These are phyloP conservation scores for Meiosimyza decipiens DNA, from an alignment of 2,888 invertebrate species.

Conservation along the genomic window DNA sequence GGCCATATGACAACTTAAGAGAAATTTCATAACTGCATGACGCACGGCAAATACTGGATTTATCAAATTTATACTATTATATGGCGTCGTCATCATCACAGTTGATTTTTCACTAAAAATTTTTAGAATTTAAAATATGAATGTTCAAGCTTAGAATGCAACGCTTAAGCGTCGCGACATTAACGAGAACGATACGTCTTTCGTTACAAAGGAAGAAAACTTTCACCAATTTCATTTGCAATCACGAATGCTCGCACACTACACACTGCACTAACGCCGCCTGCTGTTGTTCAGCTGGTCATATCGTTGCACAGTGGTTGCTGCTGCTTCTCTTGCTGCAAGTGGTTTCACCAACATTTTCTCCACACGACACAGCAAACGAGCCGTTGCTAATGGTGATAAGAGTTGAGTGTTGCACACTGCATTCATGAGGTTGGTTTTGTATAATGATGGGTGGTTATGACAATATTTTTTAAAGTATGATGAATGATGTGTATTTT, in stretches of 20 bases:
- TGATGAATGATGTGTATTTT: conserved; percentile 10
- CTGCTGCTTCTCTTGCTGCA: no score
- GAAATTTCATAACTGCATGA: no score
- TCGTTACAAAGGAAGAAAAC: background rate
- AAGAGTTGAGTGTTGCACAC: conserved; percentile 1
- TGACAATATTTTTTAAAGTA: background rate
- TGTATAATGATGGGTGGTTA: no score
- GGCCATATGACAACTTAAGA: no score
- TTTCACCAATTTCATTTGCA: conserved; percentile 3
- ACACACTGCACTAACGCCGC: background rate
- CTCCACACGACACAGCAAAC: background rate
- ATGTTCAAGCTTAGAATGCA: conserved; percentile 43
- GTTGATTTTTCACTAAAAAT: conserved; percentile 51
- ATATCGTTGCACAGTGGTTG: no score
- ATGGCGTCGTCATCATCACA: background rate
- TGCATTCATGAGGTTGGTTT: no score
- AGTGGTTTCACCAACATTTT: background rate
- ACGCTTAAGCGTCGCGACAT: background rate
- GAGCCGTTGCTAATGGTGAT: background rate
- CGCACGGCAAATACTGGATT: no score
- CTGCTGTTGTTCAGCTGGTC: conserved; percentile 6
- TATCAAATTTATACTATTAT: background rate
- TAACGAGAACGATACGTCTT: no score
- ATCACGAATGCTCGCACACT: background rate
- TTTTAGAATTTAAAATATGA: conserved; percentile 51